Evolutionary conservation across 2,888 invertebrate genomes (phyloP).

Genomic region (Schrankia costaestrigalis): DNA sequence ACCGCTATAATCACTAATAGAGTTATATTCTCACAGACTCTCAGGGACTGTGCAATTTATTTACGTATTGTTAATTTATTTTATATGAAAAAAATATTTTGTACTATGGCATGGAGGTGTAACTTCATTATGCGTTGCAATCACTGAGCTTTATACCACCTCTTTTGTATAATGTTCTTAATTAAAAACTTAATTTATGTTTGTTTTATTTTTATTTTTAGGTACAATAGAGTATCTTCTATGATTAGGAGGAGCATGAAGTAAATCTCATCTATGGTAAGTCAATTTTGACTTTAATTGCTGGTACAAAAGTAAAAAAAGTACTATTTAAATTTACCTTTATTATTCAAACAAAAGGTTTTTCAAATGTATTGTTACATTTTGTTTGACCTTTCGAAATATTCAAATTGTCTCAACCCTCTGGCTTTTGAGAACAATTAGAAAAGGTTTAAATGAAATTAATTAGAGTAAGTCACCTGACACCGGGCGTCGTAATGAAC

Average conservation of each 20-base stretch:
- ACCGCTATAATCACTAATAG: slow-evolving; percentile 56
- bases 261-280: background rate
- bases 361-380: slow-evolving; percentile 2
- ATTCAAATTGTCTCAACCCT: slow-evolving; percentile 18
- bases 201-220: no score
- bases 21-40: slow-evolving; percentile 43
- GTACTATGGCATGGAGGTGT: slow-evolving; percentile 17
- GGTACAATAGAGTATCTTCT: no score
- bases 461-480: slow-evolving; percentile 32
- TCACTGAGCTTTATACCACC: slow-evolving; percentile 5
- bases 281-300: background rate
- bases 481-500: slow-evolving; percentile 15
- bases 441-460: slow-evolving; percentile 26
- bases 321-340: background rate
- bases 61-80: slow-evolving; percentile 34
- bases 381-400: slow-evolving; percentile 3
- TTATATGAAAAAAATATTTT: slow-evolving; percentile 30
- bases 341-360: background rate
- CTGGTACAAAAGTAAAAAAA: no score
- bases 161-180: background rate
- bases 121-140: slow-evolving; percentile 22
- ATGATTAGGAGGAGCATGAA: background rate
- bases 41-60: slow-evolving; percentile 36
- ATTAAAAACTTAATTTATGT: no score
- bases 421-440: slow-evolving; percentile 24